Conservation (phyloP, 2,113 vertebrate genomes). For the Numenius arquata region DNA sequence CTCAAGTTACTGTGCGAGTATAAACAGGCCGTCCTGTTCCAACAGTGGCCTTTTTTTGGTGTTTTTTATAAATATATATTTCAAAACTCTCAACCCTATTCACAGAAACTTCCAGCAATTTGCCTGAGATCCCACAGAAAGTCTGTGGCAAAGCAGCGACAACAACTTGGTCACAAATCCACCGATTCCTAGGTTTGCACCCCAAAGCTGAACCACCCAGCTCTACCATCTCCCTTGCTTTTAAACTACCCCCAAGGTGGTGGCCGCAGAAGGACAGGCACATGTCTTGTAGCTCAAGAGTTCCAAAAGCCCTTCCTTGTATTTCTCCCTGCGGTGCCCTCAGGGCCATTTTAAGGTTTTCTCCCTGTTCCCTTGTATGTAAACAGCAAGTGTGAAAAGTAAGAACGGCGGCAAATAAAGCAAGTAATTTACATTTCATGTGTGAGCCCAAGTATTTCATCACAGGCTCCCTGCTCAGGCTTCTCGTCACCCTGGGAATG, state of each 20-base stretch:
- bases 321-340: neutral
- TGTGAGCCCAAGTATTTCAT: neutral
- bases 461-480: neutral
- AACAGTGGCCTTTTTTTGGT: neutral
- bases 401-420: neutral
- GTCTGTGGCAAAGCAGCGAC: neutral
- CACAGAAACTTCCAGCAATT: neutral
- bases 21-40: neutral
- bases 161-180: neutral
- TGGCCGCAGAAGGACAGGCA: neutral
- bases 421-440: neutral
- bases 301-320: neutral
- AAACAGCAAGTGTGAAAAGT: neutral
- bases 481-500: neutral
- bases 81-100: neutral
- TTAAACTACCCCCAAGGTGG: neutral
- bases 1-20: neutral
- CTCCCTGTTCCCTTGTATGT: neutral
- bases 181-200: neutral
- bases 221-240: neutral
- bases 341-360: neutral
- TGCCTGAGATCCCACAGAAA: neutral
- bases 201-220: neutral
- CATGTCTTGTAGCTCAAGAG: neutral
- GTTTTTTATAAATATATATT: neutral